Evolutionary conservation across 2,888 invertebrate genomes (phyloP).

Genomic region (Apoda limacodes): DNA sequence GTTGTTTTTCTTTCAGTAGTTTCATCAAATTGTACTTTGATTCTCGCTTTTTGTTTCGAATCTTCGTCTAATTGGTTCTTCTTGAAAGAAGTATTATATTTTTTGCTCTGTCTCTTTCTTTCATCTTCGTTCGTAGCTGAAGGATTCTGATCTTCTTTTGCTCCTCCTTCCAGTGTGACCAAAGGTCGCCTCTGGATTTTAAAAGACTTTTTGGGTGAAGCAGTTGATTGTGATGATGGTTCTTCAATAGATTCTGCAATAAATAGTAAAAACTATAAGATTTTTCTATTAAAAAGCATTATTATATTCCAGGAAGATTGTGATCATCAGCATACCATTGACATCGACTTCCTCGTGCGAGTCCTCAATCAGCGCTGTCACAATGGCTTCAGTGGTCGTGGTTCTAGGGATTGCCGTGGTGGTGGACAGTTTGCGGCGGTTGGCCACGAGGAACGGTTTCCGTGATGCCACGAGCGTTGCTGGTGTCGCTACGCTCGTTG

Average conservation of each 20-base stretch:
- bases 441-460: constrained; percentile 45
- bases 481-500: constrained; percentile 15
- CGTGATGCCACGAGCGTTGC: constrained; percentile 25
- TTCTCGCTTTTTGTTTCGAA: constrained; percentile 30
- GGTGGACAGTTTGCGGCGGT: constrained; percentile 29
- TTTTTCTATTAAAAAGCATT: no score
- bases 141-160: constrained; percentile 41
- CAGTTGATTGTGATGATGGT: constrained; percentile 31
- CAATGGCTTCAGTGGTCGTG: constrained; percentile 26
- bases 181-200: constrained; percentile 48
- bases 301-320: neutral
- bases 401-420: constrained; percentile 25
- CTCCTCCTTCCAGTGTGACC: constrained; percentile 36
- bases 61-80: constrained; percentile 51
- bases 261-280: constrained; percentile 1
- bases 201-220: constrained; percentile 24
- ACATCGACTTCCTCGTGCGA: constrained; percentile 37
- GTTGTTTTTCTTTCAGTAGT: constrained; percentile 38
- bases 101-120: constrained; percentile 57
- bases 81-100: constrained; percentile 53
- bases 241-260: constrained; percentile 46
- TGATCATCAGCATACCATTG: constrained; percentile 24
- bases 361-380: constrained; percentile 36
- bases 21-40: constrained; percentile 25
- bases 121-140: constrained; percentile 58